phyloP scores from a whole-genome alignment of 1,140 invertebrate species.

The Ganaspis sp. region DNA sequence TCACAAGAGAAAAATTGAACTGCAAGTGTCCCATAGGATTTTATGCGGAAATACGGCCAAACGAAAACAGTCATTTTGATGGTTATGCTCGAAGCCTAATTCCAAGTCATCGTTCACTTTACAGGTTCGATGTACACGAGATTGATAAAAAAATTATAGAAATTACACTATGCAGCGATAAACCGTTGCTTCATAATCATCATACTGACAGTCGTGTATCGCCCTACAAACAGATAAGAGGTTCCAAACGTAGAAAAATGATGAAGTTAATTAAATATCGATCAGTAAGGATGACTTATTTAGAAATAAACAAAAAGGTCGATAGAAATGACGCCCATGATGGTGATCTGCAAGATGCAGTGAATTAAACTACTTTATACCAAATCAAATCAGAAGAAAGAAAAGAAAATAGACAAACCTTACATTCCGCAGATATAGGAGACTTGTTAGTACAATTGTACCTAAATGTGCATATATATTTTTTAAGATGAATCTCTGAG shows the following conservation, averaged over 20 bases:
- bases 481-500: constrained; percentile 33
- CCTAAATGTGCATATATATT: constrained; percentile 30
- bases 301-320: constrained; percentile 19
- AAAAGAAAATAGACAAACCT: constrained; percentile 24
- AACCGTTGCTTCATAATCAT: constrained; percentile 10
- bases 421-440: constrained; percentile 41
- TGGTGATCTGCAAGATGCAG: constrained; percentile 37
- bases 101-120: background rate
- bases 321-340: constrained; percentile 29
- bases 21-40: constrained; percentile 9
- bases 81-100: constrained; percentile 28
- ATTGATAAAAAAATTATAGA: background rate
- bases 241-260: constrained; percentile 11
- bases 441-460: constrained; percentile 38
- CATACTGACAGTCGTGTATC: background rate
- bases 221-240: constrained; percentile 26
- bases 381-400: constrained; percentile 42
- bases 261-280: constrained; percentile 10
- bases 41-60: constrained; percentile 6
- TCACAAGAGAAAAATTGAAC: background rate
- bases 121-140: background rate
- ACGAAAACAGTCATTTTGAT: constrained; percentile 21
- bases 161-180: background rate
- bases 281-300: background rate
- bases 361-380: background rate